A percentile compares a stretch with the other conserved stretches of the same genome.
These are phyloP conservation scores for Mystacides longicornis DNA, from an alignment of 2,888 invertebrate genomes.

Conservation along the genomic window DNA sequence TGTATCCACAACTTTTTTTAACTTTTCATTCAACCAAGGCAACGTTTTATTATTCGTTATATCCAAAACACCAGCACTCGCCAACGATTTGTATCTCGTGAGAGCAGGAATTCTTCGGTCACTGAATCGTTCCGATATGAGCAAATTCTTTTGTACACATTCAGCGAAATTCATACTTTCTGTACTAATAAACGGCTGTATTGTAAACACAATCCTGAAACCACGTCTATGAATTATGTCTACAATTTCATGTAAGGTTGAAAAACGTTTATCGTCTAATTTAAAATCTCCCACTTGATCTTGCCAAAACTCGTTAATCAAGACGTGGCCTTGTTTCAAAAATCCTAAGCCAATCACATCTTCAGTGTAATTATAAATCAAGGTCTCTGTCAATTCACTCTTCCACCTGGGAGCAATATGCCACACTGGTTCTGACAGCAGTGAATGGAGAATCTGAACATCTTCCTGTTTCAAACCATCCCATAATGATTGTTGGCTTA, in stretches of 20 bases:
- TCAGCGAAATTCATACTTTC: conserved; percentile 77
- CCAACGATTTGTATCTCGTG: conserved; percentile 71
- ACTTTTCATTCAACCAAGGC: conserved; percentile 70
- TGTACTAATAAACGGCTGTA: conserved; percentile 85
- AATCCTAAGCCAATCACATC: conserved; percentile 73
- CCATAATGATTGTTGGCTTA: conserved; percentile 77
- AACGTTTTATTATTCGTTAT: conserved; percentile 75
- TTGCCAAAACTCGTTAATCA: conserved; percentile 79
- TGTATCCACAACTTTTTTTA: conserved; percentile 60
- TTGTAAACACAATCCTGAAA: conserved; percentile 80
- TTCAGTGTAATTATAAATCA: conserved; percentile 76
- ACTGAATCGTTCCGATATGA: conserved; percentile 73
- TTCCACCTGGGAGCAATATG: conserved; percentile 67
- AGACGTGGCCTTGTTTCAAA: conserved; percentile 68
- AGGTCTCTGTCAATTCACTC: conserved; percentile 57
- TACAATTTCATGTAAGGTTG: conserved; percentile 68
- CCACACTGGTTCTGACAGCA: conserved; percentile 82
- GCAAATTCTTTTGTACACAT: conserved; percentile 64
- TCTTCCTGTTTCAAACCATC: conserved; percentile 76
- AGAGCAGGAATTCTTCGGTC: conserved; percentile 75
- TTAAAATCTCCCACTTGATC: conserved; percentile 76
- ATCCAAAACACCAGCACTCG: conserved; percentile 79
- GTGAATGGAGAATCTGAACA: conserved; percentile 61
- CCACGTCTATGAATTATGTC: conserved; percentile 75
- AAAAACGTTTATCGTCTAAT: conserved; percentile 72